Evolutionary conservation across 2,888 invertebrate genomes (phyloP).

Genomic region (Prosopocoilus inquinatus): DNA sequence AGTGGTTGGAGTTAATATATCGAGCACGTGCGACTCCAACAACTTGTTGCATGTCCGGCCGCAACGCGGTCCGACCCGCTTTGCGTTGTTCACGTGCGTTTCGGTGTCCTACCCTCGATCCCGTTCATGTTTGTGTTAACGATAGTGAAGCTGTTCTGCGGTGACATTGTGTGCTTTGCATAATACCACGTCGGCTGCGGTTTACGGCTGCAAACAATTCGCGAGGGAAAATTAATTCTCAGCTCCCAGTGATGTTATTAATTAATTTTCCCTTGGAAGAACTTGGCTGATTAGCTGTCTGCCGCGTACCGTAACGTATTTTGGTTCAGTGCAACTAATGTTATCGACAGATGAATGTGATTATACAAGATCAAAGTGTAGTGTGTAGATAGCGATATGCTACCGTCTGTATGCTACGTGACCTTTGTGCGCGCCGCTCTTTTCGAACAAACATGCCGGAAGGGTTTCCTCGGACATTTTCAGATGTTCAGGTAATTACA

Average conservation of each 20-base stretch:
- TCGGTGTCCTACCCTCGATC: background rate
- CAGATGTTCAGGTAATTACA: conserved; percentile 43
- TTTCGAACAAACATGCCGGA: conserved; percentile 45
- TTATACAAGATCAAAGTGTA: conserved; percentile 36
- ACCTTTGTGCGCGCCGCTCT: conserved; percentile 39
- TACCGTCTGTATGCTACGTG: conserved; percentile 42
- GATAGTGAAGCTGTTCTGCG: conserved; percentile 7
- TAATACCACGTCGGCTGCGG: background rate
- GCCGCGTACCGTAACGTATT: background rate
- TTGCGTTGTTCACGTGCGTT: conserved; percentile 7
- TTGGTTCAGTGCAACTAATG: conserved; percentile 13
- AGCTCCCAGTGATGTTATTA: conserved; percentile 23
- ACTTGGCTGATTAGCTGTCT: background rate
- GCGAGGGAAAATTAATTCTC: conserved; percentile 20
- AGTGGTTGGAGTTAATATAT: conserved; percentile 30
- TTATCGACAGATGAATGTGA: conserved; percentile 34
- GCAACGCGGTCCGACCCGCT: conserved; percentile 6
- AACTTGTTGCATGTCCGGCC: conserved; percentile 38
- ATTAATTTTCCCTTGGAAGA: conserved; percentile 9
- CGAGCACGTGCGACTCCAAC: conserved; percentile 32
- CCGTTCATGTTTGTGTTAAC: conserved; percentile 6
- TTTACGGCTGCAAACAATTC: conserved; percentile 10
- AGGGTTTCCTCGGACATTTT: conserved; percentile 44
- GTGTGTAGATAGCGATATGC: conserved; percentile 40
- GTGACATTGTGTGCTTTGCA: conserved; percentile 6